These are phyloP conservation scores for Trachythela sp. DNA, from an alignment of 64 coral and sea anemone species.

Conservation along the genomic window DNA sequence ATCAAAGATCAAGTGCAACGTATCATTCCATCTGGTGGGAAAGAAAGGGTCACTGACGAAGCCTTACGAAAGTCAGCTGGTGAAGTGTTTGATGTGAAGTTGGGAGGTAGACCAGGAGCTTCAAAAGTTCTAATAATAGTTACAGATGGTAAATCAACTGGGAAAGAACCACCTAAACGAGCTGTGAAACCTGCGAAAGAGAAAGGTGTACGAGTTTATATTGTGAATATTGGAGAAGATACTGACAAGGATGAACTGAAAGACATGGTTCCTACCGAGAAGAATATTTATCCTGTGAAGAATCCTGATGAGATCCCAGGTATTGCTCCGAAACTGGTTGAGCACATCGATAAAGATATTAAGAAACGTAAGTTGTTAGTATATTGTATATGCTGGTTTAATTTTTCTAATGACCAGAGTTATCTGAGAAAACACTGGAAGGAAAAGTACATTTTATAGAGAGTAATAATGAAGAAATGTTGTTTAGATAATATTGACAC, in stretches of 20 bases:
- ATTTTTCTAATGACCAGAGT: too few species aligned
- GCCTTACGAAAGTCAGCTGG: not conserved
- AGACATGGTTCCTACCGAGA: slow-evolving; percentile 26
- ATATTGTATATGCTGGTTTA: not conserved
- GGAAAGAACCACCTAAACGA: slow-evolving; percentile 14
- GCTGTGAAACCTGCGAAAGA: slow-evolving; percentile 12
- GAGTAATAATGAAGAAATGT: too few species aligned
- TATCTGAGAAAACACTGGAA: too few species aligned
- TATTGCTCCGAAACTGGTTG: not conserved
- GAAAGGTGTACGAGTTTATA: slow-evolving; percentile 34
- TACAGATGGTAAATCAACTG: slow-evolving; percentile 40
- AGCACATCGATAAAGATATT: not conserved
- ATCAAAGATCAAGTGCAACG: not conserved
- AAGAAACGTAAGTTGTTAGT: not conserved
- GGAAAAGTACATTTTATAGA: too few species aligned
- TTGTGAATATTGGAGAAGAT: slow-evolving; percentile 40
- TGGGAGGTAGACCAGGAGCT: slow-evolving; percentile 33
- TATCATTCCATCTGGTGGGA: not conserved
- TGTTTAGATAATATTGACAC: too few species aligned
- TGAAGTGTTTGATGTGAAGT: slow-evolving; percentile 8
- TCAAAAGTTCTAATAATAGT: slow-evolving; percentile 39
- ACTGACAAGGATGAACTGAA: slow-evolving; percentile 39
- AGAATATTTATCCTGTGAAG: slow-evolving; percentile 14
- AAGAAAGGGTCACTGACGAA: slow-evolving; percentile 7
- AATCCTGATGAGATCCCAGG: not conserved